Percentiles rank a stretch among this genome's conserved stretches.
These are phyloP conservation scores for Microcebus jonahi DNA, from an alignment of 2,113 vertebrate species.

Conservation along the genomic window DNA sequence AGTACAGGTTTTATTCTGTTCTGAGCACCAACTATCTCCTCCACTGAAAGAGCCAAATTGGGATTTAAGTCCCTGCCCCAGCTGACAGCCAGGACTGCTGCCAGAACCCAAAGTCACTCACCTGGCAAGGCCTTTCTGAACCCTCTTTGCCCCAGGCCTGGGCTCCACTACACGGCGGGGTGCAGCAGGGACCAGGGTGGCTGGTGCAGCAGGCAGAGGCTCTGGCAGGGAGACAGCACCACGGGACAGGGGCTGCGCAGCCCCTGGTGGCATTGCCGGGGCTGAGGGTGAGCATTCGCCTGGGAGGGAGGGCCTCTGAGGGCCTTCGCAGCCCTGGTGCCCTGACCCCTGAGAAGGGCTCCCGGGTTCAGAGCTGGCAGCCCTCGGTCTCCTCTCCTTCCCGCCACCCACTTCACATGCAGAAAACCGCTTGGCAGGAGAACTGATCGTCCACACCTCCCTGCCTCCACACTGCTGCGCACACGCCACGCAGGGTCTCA, in stretches of 20 bases:
- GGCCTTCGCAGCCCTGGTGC: not conserved
- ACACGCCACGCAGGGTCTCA: not conserved
- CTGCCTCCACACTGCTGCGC: not conserved
- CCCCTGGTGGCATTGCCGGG: rapidly evolving
- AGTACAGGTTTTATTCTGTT: not conserved
- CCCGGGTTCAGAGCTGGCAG: not conserved
- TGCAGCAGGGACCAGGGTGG: not conserved
- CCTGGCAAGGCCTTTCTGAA: not conserved
- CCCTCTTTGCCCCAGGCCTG: no score
- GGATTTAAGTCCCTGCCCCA: not conserved
- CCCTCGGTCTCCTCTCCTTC: not conserved
- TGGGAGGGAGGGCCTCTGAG: not conserved
- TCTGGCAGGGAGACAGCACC: not conserved
- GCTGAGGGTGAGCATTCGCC: not conserved
- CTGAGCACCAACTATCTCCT: not conserved
- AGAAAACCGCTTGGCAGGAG: not conserved
- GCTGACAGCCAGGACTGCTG: not conserved
- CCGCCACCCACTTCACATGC: not conserved
- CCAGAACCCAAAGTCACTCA: not conserved
- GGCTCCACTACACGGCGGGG: not conserved
- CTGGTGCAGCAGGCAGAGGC: not conserved
- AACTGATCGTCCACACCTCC: not conserved
- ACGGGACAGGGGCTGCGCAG: no score
- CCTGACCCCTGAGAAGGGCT: not conserved
- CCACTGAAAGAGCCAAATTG: not conserved